Evolutionary conservation across 2,113 vertebrate species (phyloP).

Genomic region (Hyla sarda): DNA sequence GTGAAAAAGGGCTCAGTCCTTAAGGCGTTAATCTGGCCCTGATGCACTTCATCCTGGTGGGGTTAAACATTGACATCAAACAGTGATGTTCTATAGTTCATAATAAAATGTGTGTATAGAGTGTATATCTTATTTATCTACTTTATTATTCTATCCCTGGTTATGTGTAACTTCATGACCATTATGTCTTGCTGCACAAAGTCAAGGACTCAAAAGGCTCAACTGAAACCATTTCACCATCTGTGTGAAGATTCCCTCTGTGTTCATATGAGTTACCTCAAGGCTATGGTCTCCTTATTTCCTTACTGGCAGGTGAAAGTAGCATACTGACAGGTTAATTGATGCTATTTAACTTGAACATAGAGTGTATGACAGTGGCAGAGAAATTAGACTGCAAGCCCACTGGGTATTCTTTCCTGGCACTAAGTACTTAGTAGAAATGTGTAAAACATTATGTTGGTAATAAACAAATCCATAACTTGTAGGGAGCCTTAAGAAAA

Average conservation of each 20-base stretch:
- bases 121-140: neutral
- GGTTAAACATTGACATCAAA: too few relatives aligned
- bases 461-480: neutral
- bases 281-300: neutral
- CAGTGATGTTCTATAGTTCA: too few relatives aligned
- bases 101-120: neutral
- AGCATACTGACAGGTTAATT: slow-evolving; percentile 19
- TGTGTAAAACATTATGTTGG: neutral
- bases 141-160: neutral
- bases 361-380: neutral
- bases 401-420: neutral
- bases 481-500: neutral
- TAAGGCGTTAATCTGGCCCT: too few relatives aligned
- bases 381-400: slow-evolving; percentile 1
- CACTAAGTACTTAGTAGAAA: neutral
- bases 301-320: neutral
- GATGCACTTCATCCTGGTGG: too few relatives aligned
- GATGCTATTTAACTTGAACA: neutral
- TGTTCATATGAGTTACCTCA: neutral
- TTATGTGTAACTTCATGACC: neutral
- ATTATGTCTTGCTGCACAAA: neutral
- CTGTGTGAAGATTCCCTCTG: neutral
- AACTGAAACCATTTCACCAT: neutral
- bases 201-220: neutral
- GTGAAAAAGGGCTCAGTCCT: too few relatives aligned